Conservation (phyloP, 2,888 invertebrate genomes). For the Tachina lurida region DNA sequence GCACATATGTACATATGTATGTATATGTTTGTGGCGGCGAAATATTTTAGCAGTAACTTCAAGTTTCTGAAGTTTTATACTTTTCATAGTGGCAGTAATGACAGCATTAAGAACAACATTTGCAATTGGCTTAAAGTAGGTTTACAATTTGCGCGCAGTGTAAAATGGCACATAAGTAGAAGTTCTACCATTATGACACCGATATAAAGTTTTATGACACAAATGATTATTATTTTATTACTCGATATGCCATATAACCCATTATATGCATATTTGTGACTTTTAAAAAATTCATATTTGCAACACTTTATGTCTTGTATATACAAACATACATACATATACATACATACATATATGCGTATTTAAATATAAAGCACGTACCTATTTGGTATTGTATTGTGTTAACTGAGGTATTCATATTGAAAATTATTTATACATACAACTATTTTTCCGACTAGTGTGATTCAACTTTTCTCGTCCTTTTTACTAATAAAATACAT, state of each 20-base stretch:
- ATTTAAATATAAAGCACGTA: no score
- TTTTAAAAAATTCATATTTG: no score
- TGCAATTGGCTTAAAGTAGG: constrained; percentile 28
- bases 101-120: constrained; percentile 38
- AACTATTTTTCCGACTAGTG: no score
- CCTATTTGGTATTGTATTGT: no score
- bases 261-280: no score
- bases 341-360: neutral
- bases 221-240: neutral
- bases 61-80: constrained; percentile 48
- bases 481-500: no score
- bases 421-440: no score
- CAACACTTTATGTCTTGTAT: neutral
- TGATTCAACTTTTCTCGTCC: no score
- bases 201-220: neutral
- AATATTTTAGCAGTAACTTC: constrained; percentile 52
- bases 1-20: no score
- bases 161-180: constrained; percentile 5
- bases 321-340: neutral
- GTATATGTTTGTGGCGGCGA: constrained; percentile 31
- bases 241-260: no score
- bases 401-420: no score
- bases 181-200: constrained; percentile 15
- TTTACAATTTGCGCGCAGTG: constrained; percentile 25
- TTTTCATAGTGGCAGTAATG: constrained; percentile 27